Conservation (phyloP, 2,888 invertebrate genomes). For the Prosopocoilus inquinatus region DNA sequence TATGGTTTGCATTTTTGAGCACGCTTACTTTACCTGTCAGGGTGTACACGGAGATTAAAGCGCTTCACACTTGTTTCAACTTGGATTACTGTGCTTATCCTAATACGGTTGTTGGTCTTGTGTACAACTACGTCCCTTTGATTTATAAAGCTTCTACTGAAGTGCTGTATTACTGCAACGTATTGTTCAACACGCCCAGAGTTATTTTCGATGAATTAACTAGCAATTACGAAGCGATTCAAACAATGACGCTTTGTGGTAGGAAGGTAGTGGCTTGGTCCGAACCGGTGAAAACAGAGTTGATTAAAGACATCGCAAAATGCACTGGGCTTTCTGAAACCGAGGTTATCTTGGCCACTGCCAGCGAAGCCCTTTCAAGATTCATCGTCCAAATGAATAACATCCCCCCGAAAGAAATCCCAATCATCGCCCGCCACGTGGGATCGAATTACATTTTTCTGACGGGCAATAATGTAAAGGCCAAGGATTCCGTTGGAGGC, state of each 20-base stretch:
- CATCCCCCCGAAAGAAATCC: constrained; percentile 55
- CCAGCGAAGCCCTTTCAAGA: constrained; percentile 62
- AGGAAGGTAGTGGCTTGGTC: constrained; percentile 74
- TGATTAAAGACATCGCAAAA: constrained; percentile 58
- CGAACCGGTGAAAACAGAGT: constrained; percentile 58
- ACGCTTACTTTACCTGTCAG: constrained; percentile 45
- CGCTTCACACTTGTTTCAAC: constrained; percentile 45
- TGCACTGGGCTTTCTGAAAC: constrained; percentile 62
- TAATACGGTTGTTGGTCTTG: constrained; percentile 42
- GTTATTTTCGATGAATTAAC: constrained; percentile 60
- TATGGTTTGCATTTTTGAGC: constrained; percentile 23
- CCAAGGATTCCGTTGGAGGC: constrained; percentile 55
- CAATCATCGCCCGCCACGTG: constrained; percentile 60
- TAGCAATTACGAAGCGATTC: constrained; percentile 55
- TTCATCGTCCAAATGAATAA: constrained; percentile 59
- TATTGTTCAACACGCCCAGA: constrained; percentile 53
- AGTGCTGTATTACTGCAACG: constrained; percentile 45
- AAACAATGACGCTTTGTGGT: constrained; percentile 67
- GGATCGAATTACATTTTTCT: constrained; percentile 58
- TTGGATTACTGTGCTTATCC: constrained; percentile 45
- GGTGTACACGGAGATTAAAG: constrained; percentile 48
- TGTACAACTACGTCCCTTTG: constrained; percentile 52
- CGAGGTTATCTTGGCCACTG: constrained; percentile 63
- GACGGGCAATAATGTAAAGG: constrained; percentile 50
- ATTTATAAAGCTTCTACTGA: constrained; percentile 49